These are phyloP conservation scores for Eutolmus rufibarbis DNA, from an alignment of 2,888 invertebrate species.

Conservation along the genomic window DNA sequence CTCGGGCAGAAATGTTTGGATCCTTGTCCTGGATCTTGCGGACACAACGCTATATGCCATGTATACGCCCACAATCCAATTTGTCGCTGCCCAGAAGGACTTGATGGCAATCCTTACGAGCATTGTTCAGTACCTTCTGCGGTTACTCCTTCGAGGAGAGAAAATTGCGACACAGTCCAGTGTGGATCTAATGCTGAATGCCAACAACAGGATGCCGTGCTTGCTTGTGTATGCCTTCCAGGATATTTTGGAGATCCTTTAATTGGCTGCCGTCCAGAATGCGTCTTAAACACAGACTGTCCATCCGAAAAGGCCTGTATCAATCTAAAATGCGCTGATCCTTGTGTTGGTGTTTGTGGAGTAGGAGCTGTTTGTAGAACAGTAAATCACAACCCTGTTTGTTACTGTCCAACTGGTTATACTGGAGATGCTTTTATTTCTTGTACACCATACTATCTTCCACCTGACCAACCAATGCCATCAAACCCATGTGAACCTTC, in stretches of 20 bases:
- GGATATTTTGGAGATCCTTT: constrained; percentile 83
- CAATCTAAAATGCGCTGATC: constrained; percentile 79
- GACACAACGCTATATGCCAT: constrained; percentile 74
- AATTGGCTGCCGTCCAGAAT: constrained; percentile 79
- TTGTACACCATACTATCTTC: constrained; percentile 68
- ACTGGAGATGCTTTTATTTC: constrained; percentile 79
- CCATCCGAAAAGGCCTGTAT: constrained; percentile 74
- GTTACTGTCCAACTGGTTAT: constrained; percentile 75
- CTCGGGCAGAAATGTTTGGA: constrained; percentile 76
- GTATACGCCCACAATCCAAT: constrained; percentile 78
- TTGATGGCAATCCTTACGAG: constrained; percentile 80
- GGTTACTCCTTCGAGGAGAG: constrained; percentile 55
- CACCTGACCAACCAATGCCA: constrained; percentile 59
- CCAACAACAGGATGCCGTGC: constrained; percentile 69
- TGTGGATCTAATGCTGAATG: constrained; percentile 81
- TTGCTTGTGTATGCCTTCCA: constrained; percentile 75
- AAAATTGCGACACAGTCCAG: constrained; percentile 72
- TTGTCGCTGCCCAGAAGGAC: constrained; percentile 73
- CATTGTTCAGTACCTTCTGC: constrained; percentile 70
- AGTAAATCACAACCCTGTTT: constrained; percentile 79
- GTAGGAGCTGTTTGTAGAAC: constrained; percentile 75
- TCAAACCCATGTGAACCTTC: constrained; percentile 80
- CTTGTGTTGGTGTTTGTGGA: constrained; percentile 79
- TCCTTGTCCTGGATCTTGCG: constrained; percentile 82
- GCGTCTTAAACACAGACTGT: constrained; percentile 83